Base-by-base conservation (phyloP, 1,140 invertebrate genomes). In the Argopecten irradians region DNA sequence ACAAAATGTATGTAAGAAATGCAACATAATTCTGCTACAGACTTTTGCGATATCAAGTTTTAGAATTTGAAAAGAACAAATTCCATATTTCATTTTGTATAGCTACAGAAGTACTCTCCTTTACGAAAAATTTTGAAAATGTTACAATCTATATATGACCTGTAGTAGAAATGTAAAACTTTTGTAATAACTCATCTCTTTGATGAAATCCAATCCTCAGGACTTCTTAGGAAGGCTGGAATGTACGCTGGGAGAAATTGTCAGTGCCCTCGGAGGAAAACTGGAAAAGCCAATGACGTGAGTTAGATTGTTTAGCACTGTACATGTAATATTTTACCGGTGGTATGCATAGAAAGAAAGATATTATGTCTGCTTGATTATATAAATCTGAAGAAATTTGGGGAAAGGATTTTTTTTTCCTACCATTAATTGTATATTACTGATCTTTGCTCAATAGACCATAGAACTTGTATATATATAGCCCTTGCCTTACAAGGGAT, bases 161-260 rank as follows among this genome's bases (percentile, higher is more conserved):
- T 39, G 36, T 39, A n/a, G n/a, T n/a, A n/a, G n/a, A n/a, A n/a
- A n/a, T n/a, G n/a, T n/a, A n/a, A n/a, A n/a, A n/a, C n/a, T n/a
- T n/a, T n/a, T n/a, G 13, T 8, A 39, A 8, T 5, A 39, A 39
- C 36, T 39, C 36, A 8, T 39, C 36, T 39, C 36, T 39, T 84
- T 88, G n/a, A 82, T 71, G 28, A 33, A 83, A 14, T 87, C 34
- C 83, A 84, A 22, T 82, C 91, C 92, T 33, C 93, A 96, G 93
- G 96, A 97, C 90, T 96, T 96, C 89, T 93, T 97, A 13, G 96
- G 96, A 34, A 89, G 92, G 84, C 89, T 95, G 22, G 96, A 96
- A 87, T 96, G 95, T 88, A 96, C 96, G 43, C 92, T 96, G 39
- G 96, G 96, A 34, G 96, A 97, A 91, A 95, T 96, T 85, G 96